Percentiles rank a stretch among this genome's conserved stretches.
Evolutionary conservation across 1,140 invertebrate species (phyloP).

Genomic region (Bombus confusus): DNA sequence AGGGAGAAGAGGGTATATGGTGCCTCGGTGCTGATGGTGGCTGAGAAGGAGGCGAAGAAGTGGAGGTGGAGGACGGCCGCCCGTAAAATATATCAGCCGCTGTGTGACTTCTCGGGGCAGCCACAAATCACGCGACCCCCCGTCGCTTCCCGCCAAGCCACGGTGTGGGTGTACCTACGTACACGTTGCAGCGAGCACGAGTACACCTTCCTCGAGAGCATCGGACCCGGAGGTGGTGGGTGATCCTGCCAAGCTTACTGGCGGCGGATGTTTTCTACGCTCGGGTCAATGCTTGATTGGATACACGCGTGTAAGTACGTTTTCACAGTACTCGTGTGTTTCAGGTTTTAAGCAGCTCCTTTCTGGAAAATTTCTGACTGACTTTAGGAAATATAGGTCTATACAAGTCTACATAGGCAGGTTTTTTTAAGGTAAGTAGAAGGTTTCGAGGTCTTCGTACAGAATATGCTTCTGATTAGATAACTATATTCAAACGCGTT

Average conservation of each 20-base stretch:
- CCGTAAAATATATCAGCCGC: slow-evolving; percentile 83
- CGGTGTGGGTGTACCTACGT: slow-evolving; percentile 79
- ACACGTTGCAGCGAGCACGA: slow-evolving; percentile 56
- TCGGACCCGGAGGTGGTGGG: neutral
- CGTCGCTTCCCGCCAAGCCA: slow-evolving; percentile 73
- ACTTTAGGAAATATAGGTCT: too few species aligned
- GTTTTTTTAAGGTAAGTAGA: too few species aligned
- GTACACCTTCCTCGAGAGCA: slow-evolving; percentile 44
- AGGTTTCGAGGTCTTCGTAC: too few species aligned
- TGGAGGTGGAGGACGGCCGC: slow-evolving; percentile 56
- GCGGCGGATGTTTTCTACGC: neutral
- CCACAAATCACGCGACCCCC: slow-evolving; percentile 83
- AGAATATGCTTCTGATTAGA: too few species aligned
- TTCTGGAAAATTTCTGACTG: neutral
- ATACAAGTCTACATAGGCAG: too few species aligned
- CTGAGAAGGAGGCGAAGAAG: slow-evolving; percentile 36
- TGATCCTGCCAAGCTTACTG: slow-evolving; percentile 2
- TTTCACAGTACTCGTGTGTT: neutral
- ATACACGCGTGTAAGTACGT: neutral
- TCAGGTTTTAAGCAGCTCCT: neutral
- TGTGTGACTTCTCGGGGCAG: slow-evolving; percentile 82
- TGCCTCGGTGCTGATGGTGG: slow-evolving; percentile 58
- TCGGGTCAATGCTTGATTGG: slow-evolving; percentile 42
- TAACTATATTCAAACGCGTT: too few species aligned
- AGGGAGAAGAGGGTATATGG: slow-evolving; percentile 7